These are phyloP conservation scores for Palythoa grandis DNA, from an alignment of 92 coral and sea anemone genomes.

Conservation along the genomic window DNA sequence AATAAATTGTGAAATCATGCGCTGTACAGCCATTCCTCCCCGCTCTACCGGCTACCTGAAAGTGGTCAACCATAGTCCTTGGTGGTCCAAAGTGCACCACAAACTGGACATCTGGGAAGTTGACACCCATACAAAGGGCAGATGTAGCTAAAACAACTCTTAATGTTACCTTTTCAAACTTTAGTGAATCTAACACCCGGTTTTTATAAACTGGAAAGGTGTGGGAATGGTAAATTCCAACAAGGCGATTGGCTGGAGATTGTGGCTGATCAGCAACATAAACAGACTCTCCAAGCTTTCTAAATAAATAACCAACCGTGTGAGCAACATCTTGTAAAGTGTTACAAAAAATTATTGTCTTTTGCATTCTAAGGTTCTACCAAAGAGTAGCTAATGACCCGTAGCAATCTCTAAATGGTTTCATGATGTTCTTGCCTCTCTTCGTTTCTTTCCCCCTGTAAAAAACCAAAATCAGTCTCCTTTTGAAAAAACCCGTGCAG, in stretches of 20 bases:
- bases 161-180: slow-evolving; percentile 3
- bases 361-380: neutral
- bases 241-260: slow-evolving; percentile 6
- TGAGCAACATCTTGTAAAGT: neutral
- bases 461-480: neutral
- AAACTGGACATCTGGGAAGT: slow-evolving; percentile 18
- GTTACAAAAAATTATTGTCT: neutral
- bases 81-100: slow-evolving; percentile 34
- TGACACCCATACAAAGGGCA: slow-evolving; percentile 27
- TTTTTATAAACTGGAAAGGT: slow-evolving; percentile 2
- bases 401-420: neutral
- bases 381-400: neutral
- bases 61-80: slow-evolving; percentile 27
- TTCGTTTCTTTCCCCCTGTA: slow-evolving; percentile 12
- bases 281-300: neutral
- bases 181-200: slow-evolving; percentile 2
- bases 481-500: neutral
- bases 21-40: slow-evolving; percentile 26
- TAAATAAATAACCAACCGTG: neutral
- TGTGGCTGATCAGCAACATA: slow-evolving; percentile 8
- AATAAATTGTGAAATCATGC: slow-evolving; percentile 36
- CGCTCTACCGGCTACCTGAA: slow-evolving; percentile 39
- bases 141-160: slow-evolving; percentile 8
- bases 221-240: slow-evolving; percentile 4
- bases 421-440: neutral